Evolutionary conservation across 2,113 vertebrate genomes (phyloP).

Genomic region (Osmerus mordax): DNA sequence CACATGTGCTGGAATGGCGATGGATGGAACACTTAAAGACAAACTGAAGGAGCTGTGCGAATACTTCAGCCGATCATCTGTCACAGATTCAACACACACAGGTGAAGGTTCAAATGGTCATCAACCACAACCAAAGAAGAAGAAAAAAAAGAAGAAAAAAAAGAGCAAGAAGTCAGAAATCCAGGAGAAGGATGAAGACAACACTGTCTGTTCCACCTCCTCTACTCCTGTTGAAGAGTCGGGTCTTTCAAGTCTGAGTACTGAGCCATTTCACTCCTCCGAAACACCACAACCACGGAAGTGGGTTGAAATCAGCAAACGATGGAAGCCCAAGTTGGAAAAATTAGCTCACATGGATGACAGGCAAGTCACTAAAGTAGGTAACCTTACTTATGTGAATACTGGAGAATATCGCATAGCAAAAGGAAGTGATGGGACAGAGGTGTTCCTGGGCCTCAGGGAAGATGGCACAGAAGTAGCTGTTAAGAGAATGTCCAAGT

Average conservation of each 20-base stretch:
- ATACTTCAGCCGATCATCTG: constrained; percentile 12
- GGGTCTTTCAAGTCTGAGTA: neutral
- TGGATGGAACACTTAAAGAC: constrained; percentile 48
- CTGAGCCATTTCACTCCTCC: fast-evolving
- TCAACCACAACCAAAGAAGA: neutral
- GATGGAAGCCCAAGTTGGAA: constrained; percentile 41
- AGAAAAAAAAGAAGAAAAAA: constrained; percentile 8
- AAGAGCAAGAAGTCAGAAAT: constrained; percentile 37
- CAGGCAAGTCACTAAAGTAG: constrained; percentile 7
- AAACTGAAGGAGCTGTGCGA: constrained; percentile 23
- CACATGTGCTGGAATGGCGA: constrained; percentile 30
- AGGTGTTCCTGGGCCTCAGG: constrained; percentile 55
- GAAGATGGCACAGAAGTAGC: constrained; percentile 60
- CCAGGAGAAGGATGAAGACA: neutral
- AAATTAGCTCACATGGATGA: neutral
- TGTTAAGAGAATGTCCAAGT: constrained; percentile 47
- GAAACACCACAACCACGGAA: fast-evolving
- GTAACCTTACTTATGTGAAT: constrained; percentile 30
- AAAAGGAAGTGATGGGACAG: constrained; percentile 48
- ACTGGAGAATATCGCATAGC: constrained; percentile 40
- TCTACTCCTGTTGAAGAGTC: constrained; percentile 9
- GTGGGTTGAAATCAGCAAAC: constrained; percentile 12
- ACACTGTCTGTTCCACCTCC: neutral
- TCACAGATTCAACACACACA: too few species aligned
- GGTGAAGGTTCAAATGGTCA: neutral